Percentiles rank a stretch among this genome's conserved stretches.
phyloP scores from a whole-genome alignment of 2,113 vertebrate species.

The Syrmaticus mikado region DNA sequence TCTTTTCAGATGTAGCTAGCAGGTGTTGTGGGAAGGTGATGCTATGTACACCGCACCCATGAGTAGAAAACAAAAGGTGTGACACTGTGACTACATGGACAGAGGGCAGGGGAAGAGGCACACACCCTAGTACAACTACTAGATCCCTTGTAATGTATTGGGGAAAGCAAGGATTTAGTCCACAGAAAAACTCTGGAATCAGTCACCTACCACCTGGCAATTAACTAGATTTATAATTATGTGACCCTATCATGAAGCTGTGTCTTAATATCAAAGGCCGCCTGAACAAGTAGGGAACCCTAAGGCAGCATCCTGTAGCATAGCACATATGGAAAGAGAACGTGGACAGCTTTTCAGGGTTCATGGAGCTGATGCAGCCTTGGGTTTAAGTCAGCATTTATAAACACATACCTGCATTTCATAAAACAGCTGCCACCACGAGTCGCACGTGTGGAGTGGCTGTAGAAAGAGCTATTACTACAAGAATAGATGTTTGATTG shows the following conservation, averaged over 20 bases:
- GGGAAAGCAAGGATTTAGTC: background rate
- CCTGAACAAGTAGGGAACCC: background rate
- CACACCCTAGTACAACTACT: background rate
- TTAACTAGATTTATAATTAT: background rate
- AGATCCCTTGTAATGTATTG: background rate
- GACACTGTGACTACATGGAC: background rate
- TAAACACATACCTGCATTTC: background rate
- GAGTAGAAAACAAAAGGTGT: background rate
- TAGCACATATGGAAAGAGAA: background rate
- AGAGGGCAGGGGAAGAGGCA: background rate
- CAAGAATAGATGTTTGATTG: background rate
- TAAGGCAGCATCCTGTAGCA: background rate
- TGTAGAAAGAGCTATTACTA: background rate
- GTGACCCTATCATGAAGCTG: background rate
- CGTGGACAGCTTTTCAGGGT: background rate
- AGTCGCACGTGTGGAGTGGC: background rate
- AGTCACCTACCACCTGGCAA: background rate
- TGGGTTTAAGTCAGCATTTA: background rate
- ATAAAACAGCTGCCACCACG: background rate
- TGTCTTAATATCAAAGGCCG: background rate
- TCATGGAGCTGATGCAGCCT: background rate
- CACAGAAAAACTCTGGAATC: background rate
- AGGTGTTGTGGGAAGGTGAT: background rate
- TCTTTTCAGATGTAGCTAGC: background rate
- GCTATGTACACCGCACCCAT: background rate